These are phyloP conservation scores for Eulimnadia texana DNA, from an alignment of 1,140 invertebrate species.

Conservation along the genomic window DNA sequence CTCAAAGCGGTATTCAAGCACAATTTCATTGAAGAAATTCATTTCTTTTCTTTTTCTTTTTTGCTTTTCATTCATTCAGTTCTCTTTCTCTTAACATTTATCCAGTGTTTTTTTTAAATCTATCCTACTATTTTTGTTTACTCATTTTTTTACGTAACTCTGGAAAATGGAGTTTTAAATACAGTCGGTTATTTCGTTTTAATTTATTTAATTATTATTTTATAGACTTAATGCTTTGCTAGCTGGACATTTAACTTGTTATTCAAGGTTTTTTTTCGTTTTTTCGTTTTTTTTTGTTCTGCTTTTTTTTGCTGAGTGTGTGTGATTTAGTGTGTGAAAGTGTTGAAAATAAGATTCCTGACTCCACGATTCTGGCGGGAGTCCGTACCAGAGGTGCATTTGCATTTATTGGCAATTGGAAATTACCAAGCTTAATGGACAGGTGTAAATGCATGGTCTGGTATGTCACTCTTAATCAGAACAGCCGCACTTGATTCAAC, in stretches of 20 bases:
- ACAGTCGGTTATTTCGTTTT: too few species aligned
- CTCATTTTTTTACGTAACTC: not conserved
- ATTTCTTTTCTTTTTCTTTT: not conserved
- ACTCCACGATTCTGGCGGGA: constrained; percentile 31
- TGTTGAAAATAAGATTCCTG: not conserved
- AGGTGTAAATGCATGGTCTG: constrained; percentile 99
- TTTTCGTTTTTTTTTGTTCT: too few species aligned
- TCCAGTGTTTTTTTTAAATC: too few species aligned
- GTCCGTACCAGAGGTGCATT: constrained; percentile 93
- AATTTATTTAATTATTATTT: not conserved
- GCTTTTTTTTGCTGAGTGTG: too few species aligned
- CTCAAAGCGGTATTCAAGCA: too few species aligned
- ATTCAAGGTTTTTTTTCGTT: too few species aligned
- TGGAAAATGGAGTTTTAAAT: too few species aligned
- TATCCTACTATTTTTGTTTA: not conserved
- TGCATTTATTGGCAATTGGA: constrained; percentile 43
- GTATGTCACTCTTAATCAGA: constrained; percentile 66
- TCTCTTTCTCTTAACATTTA: too few species aligned
- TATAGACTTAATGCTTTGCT: not conserved
- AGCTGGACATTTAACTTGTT: not conserved
- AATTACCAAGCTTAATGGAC: constrained; percentile 32
- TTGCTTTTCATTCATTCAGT: not conserved
- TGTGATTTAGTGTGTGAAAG: too few species aligned
- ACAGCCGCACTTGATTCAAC: not conserved
- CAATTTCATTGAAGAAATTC: not conserved